Conservation (phyloP, 2,797 vertebrate species). For the Rhinichthys osculus region DNA sequence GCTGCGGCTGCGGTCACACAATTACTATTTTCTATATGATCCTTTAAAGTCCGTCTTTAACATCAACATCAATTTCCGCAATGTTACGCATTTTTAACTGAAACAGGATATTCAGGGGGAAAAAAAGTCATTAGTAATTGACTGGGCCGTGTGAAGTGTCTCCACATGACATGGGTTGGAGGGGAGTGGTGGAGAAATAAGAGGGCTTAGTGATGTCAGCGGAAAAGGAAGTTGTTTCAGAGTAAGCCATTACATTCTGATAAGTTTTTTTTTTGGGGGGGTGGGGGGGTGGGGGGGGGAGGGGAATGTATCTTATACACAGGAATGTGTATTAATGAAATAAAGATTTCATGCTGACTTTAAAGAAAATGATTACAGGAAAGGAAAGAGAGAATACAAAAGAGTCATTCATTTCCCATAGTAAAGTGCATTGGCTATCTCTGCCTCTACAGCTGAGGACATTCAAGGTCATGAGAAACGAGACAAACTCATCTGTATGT, state of each 20-base stretch:
- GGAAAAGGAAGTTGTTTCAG: background rate
- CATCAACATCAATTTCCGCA: background rate
- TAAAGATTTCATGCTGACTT: background rate
- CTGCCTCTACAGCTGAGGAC: slow-evolving; percentile 67
- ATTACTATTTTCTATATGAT: too few species aligned
- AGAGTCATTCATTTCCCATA: slow-evolving; percentile 76
- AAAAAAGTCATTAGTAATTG: background rate
- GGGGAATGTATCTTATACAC: too few species aligned
- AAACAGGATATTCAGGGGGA: background rate
- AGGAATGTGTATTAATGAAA: background rate
- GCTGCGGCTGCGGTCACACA: too few species aligned
- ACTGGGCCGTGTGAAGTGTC: background rate
- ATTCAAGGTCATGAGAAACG: slow-evolving; percentile 75
- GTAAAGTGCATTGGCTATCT: slow-evolving; percentile 76
- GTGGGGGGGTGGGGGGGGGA: too few species aligned
- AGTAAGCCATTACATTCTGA: background rate
- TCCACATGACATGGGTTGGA: background rate
- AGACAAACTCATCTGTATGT: slow-evolving; percentile 46
- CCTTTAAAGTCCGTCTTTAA: background rate
- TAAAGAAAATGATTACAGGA: slow-evolving; percentile 56
- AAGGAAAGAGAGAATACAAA: slow-evolving; percentile 32
- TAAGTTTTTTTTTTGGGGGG: too few species aligned
- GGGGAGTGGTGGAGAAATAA: background rate
- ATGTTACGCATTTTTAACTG: background rate
- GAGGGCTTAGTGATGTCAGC: background rate